Percentiles rank a stretch among this genome's conserved stretches.
phyloP scores from a whole-genome alignment of 64 coral and sea anemone species.

The Stylophora pistillata region DNA sequence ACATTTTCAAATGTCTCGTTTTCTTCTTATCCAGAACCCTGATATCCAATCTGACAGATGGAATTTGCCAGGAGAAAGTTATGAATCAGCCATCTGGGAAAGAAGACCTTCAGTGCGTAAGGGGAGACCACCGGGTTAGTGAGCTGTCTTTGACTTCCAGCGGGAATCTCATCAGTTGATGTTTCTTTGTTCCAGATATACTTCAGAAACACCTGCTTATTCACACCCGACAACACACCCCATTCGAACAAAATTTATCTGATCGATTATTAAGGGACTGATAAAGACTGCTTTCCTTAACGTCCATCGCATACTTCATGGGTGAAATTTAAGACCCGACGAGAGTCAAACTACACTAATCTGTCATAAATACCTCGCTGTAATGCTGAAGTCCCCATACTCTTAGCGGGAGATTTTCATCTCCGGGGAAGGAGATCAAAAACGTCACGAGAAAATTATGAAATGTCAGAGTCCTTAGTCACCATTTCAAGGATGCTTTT shows the following conservation, averaged over 20 bases:
- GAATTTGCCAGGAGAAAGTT: conserved; percentile 11
- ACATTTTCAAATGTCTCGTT: not conserved
- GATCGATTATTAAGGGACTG: not conserved
- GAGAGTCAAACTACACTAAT: not conserved
- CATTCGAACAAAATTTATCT: not conserved
- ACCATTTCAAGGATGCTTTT: too few species aligned
- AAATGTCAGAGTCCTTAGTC: too few species aligned
- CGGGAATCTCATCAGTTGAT: not conserved
- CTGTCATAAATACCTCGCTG: not conserved
- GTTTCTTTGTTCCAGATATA: not conserved
- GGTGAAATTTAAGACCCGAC: not conserved
- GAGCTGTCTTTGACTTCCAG: not conserved
- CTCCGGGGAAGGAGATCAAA: too few species aligned
- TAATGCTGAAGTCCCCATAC: not conserved
- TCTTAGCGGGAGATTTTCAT: not conserved
- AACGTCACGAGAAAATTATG: too few species aligned
- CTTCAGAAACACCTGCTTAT: not conserved
- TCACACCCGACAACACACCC: not conserved
- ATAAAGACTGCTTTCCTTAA: not conserved
- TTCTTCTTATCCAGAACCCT: not conserved
- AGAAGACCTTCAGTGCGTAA: not conserved
- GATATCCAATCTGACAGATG: not conserved
- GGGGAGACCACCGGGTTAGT: not conserved
- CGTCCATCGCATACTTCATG: not conserved
- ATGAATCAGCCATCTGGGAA: not conserved